Percentiles rank a stretch among this genome's conserved stretches.
These are phyloP conservation scores for Alloscopus bannaensis DNA, from an alignment of 2,888 invertebrate genomes.

Conservation along the genomic window DNA sequence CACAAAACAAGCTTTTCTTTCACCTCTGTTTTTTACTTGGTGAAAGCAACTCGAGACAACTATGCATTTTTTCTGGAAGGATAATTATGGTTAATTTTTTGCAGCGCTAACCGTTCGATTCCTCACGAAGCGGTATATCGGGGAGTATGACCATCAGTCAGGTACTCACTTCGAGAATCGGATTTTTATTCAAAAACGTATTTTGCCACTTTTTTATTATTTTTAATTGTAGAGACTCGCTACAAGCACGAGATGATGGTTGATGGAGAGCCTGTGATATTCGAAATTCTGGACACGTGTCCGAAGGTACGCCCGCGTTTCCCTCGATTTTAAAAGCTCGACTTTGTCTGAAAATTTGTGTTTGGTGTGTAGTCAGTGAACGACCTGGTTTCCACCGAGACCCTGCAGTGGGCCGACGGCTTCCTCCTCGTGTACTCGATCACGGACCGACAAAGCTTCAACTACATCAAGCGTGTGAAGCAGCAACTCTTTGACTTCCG, in stretches of 20 bases:
- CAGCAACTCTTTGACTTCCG: conserved; percentile 79
- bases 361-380: conserved; percentile 80
- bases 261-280: conserved; percentile 91
- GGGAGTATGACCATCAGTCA: conserved; percentile 95
- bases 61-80: no score
- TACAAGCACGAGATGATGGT: conserved; percentile 93
- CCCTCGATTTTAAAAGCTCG: not conserved
- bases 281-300: conserved; percentile 93
- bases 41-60: no score
- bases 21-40: no score
- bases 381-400: conserved; percentile 84
- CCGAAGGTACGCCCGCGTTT: conserved; percentile 83
- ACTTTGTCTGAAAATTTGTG: not conserved
- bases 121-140: conserved; percentile 94
- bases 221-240: conserved; percentile 84
- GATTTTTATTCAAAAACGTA: not conserved
- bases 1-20: no score
- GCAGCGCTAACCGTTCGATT: conserved; percentile 91
- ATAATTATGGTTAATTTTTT: conserved; percentile 76
- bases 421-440: conserved; percentile 92
- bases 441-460: conserved; percentile 89
- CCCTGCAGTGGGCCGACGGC: conserved; percentile 93
- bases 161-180: conserved; percentile 82
- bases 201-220: not conserved
- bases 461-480: conserved; percentile 86